Percentiles rank a stretch among this genome's conserved stretches.
Evolutionary conservation across 2,888 invertebrate species (phyloP).

Genomic region (Dicycla oo): DNA sequence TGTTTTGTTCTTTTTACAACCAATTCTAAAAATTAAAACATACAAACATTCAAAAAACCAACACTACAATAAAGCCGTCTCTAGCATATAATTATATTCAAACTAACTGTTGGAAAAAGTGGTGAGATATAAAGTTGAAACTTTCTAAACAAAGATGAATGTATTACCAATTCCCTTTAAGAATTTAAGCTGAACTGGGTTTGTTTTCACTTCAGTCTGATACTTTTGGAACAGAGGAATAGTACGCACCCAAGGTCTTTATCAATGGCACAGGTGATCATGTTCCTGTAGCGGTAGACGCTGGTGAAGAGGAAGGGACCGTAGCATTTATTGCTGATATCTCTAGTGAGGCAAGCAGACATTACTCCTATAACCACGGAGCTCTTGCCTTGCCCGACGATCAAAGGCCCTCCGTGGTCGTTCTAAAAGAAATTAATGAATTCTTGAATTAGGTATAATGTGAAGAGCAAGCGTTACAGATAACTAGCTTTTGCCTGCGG

Average conservation of each 20-base stretch:
- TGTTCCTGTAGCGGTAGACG: slow-evolving; percentile 76
- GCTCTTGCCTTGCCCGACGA: slow-evolving; percentile 78
- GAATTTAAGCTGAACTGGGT: too few species aligned
- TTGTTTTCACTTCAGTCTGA: not conserved
- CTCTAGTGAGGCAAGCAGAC: slow-evolving; percentile 79
- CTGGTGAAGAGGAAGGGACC: slow-evolving; percentile 86
- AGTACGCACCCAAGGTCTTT: slow-evolving; percentile 77
- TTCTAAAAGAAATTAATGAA: slow-evolving; percentile 71
- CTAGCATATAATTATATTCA: too few species aligned
- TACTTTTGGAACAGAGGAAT: not conserved
- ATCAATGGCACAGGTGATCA: slow-evolving; percentile 82
- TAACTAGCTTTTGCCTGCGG: too few species aligned
- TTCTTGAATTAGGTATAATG: not conserved
- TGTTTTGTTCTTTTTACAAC: too few species aligned
- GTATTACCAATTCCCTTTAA: too few species aligned
- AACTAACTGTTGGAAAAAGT: too few species aligned
- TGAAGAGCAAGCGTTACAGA: too few species aligned
- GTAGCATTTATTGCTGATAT: slow-evolving; percentile 76
- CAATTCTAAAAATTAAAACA: too few species aligned
- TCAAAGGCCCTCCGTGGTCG: slow-evolving; percentile 85
- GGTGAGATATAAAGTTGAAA: too few species aligned
- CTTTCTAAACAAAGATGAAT: too few species aligned
- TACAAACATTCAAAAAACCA: too few species aligned
- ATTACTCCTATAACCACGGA: slow-evolving; percentile 81
- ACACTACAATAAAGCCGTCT: too few species aligned